Evolutionary conservation across 2,888 invertebrate species (phyloP).

Genomic region (Noctua comes): DNA sequence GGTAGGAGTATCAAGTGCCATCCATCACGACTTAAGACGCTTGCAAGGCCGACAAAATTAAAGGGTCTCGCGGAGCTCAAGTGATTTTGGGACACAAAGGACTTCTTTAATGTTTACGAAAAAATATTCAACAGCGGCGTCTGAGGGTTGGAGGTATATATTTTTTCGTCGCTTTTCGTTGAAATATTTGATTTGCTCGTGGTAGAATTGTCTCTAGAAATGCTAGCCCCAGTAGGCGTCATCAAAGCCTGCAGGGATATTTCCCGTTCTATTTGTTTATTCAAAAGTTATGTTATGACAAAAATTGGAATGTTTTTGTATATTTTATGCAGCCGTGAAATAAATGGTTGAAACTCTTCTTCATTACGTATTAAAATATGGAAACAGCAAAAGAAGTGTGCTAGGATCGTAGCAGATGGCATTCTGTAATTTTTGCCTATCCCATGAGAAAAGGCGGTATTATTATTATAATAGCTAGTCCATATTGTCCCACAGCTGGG

Average conservation of each 20-base stretch:
- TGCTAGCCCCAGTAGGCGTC: not conserved
- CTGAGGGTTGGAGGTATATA: constrained; percentile 5
- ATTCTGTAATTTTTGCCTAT: not conserved
- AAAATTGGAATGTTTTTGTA: not conserved
- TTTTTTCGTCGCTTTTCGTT: constrained; percentile 2
- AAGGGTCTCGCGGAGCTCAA: constrained; percentile 56
- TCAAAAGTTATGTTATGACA: not conserved
- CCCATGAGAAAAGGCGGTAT: not conserved
- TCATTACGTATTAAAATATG: not conserved
- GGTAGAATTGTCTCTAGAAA: not conserved
- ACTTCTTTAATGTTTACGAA: constrained; percentile 48
- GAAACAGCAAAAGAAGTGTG: not conserved
- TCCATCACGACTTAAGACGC: constrained; percentile 52
- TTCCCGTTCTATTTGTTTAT: constrained; percentile 11
- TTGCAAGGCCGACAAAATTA: constrained; percentile 61
- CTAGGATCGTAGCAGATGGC: not conserved
- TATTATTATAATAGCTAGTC: no score
- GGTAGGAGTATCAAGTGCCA: constrained; percentile 47
- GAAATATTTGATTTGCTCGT: constrained; percentile 19
- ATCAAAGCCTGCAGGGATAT: not conserved
- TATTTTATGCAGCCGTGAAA: not conserved
- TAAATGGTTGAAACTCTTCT: not conserved
- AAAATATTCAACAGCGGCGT: constrained; percentile 26
- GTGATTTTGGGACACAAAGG: constrained; percentile 60
- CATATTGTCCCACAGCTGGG: no score